A percentile compares a stretch with the other conserved stretches of the same genome.
Conservation (phyloP, 2,113 vertebrate genomes). For the Coregonus clupeaformis region DNA sequence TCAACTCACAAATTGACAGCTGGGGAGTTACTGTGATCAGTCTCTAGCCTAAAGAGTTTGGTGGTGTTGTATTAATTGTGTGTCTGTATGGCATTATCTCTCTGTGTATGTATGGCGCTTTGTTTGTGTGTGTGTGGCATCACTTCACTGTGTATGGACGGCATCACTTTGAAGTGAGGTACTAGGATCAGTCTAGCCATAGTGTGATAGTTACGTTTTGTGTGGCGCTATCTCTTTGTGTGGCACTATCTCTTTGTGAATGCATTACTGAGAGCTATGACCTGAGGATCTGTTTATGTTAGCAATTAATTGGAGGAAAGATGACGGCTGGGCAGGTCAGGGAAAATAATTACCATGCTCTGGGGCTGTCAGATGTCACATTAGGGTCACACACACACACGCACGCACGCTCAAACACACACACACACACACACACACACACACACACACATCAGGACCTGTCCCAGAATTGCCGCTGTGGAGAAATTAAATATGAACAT, state of each 20-base stretch:
- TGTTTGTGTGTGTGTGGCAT: no score
- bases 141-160: constrained; percentile 17
- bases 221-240: constrained; percentile 16
- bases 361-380: not conserved
- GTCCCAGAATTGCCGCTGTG: no score
- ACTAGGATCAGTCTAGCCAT: no score
- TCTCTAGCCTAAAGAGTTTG: no score
- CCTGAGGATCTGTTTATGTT: constrained; percentile 73
- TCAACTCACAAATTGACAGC: no score
- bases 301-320: constrained; percentile 71
- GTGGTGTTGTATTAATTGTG: no score
- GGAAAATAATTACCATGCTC: constrained; percentile 69
- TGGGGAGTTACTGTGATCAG: no score
- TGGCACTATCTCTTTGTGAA: constrained; percentile 28
- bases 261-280: constrained; percentile 31
- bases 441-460: no score
- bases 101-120: no score
- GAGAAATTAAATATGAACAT: no score
- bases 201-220: constrained; percentile 33
- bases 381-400: not conserved
- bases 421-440: no score
- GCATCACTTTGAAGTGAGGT: not conserved
- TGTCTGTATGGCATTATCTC: no score
- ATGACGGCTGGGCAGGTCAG: constrained; percentile 69
- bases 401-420: not conserved